A percentile compares a stretch with the other conserved stretches of the same genome.
Conservation (phyloP, 2,888 invertebrate genomes). For the Drosophila prolongata region DNA sequence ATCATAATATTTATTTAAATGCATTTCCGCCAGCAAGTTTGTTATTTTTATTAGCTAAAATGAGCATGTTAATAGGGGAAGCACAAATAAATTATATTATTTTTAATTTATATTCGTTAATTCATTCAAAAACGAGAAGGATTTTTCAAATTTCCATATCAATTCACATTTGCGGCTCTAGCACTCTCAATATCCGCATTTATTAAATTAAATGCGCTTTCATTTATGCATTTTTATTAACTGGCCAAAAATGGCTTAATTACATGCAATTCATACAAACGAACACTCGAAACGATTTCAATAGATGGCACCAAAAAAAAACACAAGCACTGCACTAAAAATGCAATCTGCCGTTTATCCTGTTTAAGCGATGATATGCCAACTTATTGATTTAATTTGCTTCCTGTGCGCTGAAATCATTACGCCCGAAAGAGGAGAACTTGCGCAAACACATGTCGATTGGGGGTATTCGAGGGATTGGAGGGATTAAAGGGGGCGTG, state of each 20-base stretch:
- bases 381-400: slow-evolving; percentile 71
- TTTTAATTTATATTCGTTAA: slow-evolving; percentile 21
- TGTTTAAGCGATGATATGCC: slow-evolving; percentile 58
- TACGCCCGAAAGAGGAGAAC: slow-evolving; percentile 52
- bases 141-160: slow-evolving; percentile 1
- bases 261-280: slow-evolving; percentile 52
- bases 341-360: slow-evolving; percentile 27
- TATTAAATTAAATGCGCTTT: slow-evolving; percentile 57
- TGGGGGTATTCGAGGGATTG: neutral
- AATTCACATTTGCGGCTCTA: slow-evolving; percentile 5
- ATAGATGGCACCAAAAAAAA: slow-evolving; percentile 15
- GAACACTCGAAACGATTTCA: slow-evolving; percentile 16
- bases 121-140: slow-evolving; percentile 4
- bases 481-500: slow-evolving; percentile 1
- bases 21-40: slow-evolving; percentile 13
- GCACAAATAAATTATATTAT: slow-evolving; percentile 21
- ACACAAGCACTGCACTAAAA: slow-evolving; percentile 9
- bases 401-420: slow-evolving; percentile 68
- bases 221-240: slow-evolving; percentile 55
- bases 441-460: slow-evolving; percentile 55
- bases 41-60: slow-evolving; percentile 65
- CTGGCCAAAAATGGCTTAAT: slow-evolving; percentile 71
- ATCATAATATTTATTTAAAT: slow-evolving; percentile 28
- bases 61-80: slow-evolving; percentile 46
- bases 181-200: slow-evolving; percentile 19